Evolutionary conservation across 2,888 invertebrate genomes (phyloP).

Genomic region (Phalangium opilio): DNA sequence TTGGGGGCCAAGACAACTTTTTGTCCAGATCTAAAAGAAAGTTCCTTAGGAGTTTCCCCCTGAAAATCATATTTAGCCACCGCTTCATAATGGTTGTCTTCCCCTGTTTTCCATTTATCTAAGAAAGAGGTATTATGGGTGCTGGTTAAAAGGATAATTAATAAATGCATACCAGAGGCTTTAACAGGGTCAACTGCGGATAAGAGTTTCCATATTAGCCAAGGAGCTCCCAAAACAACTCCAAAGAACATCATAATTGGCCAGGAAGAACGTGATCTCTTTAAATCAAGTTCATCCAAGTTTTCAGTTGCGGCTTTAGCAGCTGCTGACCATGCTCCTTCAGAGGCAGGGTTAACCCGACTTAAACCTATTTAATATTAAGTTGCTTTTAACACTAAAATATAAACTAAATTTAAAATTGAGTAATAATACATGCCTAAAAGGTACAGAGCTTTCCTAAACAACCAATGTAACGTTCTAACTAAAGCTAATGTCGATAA

Average conservation of each 20-base stretch:
- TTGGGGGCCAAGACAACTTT: slow-evolving; percentile 62
- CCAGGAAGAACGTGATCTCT: slow-evolving; percentile 45
- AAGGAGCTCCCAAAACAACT: slow-evolving; percentile 77
- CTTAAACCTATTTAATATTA: slow-evolving; percentile 25
- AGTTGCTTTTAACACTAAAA: neutral
- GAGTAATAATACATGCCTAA: slow-evolving; percentile 38
- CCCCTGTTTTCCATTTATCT: slow-evolving; percentile 35
- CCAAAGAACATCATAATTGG: slow-evolving; percentile 78
- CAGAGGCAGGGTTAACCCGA: slow-evolving; percentile 26
- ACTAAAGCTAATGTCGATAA: slow-evolving; percentile 75
- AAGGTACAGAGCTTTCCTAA: slow-evolving; percentile 52
- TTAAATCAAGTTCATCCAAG: slow-evolving; percentile 4
- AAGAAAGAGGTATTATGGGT: no score
- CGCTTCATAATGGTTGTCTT: slow-evolving; percentile 36
- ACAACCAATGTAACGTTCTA: slow-evolving; percentile 61
- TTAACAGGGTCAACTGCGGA: slow-evolving; percentile 31
- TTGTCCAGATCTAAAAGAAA: slow-evolving; percentile 60
- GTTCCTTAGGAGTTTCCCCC: slow-evolving; percentile 52
- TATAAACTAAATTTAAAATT: neutral
- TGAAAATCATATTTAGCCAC: slow-evolving; percentile 56
- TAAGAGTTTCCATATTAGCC: slow-evolving; percentile 69
- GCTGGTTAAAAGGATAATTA: no score
- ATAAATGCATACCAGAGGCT: slow-evolving; percentile 23
- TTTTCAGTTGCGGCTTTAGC: slow-evolving; percentile 8
- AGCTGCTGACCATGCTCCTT: slow-evolving; percentile 29